Evolutionary conservation across 2,797 vertebrate genomes (phyloP), one percentile per base, ranked within the genome.

Genomic region (Gila robusta): DNA sequence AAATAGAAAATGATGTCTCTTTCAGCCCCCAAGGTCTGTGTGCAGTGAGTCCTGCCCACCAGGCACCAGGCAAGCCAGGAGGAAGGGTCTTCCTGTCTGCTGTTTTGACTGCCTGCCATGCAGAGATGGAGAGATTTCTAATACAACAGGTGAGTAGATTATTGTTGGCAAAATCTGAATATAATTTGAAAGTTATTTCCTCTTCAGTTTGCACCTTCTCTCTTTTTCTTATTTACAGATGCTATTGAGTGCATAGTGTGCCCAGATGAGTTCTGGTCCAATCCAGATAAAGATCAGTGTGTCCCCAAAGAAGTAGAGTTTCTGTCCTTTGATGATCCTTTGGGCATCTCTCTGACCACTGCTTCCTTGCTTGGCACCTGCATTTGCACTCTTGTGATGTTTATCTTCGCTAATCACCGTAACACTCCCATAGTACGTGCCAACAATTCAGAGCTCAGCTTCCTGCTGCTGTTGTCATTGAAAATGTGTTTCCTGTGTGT

Each of bases 211-310:
- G 47, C 47, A 49, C 47, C 47, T 49, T 39, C 39, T 7, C 47
- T 16, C 12, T 16, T 9, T 41, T 7, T 26, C 2, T 26, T 17
- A 66, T 77, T 76, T 1, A 59, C 37, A 95, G 95, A 94, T 69
- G 91, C 94, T 2, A 85, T 70, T 28, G 92, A 93, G 77, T 96
- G 95, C 79, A 89, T 16, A 12, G 86, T 9, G 2, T 96, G 95
- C 89, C 94, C 93, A n/a, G 52, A 89, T 17, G 94, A 95, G 62
- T 94, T 17, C 5, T 19, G 5, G 2, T 32, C 32, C 32, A 32
- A 32, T 32, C 32, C 32, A 32, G 32, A n/a, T n/a, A n/a, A n/a
- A n/a, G n/a, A n/a, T n/a, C n/a, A n/a, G n/a, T n/a, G n/a, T n/a
- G n/a, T n/a, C n/a, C n/a, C n/a, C n/a, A n/a, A n/a, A n/a, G n/a